A percentile compares a stretch with the other conserved stretches of the same genome.
Evolutionary conservation across 2,888 invertebrate genomes (phyloP).

Genomic region (Drosophila suboccidentalis): DNA sequence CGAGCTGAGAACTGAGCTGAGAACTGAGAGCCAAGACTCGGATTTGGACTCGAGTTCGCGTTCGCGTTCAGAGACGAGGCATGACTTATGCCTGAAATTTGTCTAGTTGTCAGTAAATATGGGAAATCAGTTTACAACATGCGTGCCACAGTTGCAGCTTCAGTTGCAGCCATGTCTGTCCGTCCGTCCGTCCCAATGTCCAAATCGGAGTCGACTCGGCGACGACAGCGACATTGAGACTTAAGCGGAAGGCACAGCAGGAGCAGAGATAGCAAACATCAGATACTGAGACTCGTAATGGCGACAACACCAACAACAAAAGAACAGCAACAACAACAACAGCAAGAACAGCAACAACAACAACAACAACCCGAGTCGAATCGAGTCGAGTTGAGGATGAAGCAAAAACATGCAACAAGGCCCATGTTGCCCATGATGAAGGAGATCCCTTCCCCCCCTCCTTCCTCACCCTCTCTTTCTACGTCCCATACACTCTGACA

Average conservation of each 20-base stretch:
- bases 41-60: constrained; percentile 24
- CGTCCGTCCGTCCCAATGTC: neutral
- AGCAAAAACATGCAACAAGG: constrained; percentile 30
- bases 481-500: neutral
- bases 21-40: too few species aligned
- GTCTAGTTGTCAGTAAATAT: constrained; percentile 86
- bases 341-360: neutral
- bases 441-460: constrained; percentile 5
- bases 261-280: constrained; percentile 84
- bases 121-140: constrained; percentile 85
- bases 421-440: constrained; percentile 31
- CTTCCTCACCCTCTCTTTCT: neutral
- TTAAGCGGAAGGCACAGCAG: constrained; percentile 83
- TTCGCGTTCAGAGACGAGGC: constrained; percentile 73
- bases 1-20: constrained; percentile 1
- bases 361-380: constrained; percentile 10
- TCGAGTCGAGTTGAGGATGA: constrained; percentile 17
- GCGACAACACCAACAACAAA: constrained; percentile 69
- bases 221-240: constrained; percentile 76
- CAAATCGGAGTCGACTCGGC: constrained; percentile 3
- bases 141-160: constrained; percentile 70
- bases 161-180: constrained; percentile 7
- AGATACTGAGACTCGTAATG: constrained; percentile 80
- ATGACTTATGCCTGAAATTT: constrained; percentile 86
- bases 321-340: constrained; percentile 25